Percentiles rank a stretch among this genome's conserved stretches.
These are phyloP conservation scores for Aspiorhynchus laticeps DNA, from an alignment of 2,113 vertebrate genomes.

Conservation along the genomic window DNA sequence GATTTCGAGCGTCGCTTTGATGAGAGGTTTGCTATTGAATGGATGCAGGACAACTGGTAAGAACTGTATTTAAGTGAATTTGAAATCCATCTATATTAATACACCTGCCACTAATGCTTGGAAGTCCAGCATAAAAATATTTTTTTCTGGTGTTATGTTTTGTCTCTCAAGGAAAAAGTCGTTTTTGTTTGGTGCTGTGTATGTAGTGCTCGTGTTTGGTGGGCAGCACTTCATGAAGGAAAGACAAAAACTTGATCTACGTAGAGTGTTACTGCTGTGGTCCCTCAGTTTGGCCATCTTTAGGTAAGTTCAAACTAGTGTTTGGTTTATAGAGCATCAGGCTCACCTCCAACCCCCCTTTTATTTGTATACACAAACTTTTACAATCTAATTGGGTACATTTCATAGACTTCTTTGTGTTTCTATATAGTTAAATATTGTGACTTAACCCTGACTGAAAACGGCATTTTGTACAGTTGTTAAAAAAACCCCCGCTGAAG, in stretches of 20 bases:
- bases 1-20: constrained; percentile 45
- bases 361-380: background rate
- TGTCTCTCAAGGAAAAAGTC: constrained; percentile 93
- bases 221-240: constrained; percentile 98
- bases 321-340: background rate
- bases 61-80: background rate
- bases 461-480: background rate
- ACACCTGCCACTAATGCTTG: background rate
- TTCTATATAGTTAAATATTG: background rate
- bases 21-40: constrained; percentile 46
- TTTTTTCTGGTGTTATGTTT: background rate
- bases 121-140: background rate
- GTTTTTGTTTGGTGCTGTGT: constrained; percentile 94
- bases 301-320: constrained; percentile 77
- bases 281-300: constrained; percentile 96
- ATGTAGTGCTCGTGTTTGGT: constrained; percentile 95
- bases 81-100: background rate
- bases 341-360: no score
- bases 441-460: background rate
- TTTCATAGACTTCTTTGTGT: background rate
- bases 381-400: background rate
- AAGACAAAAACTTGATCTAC: constrained; percentile 95
- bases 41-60: constrained; percentile 54
- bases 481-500: no score
- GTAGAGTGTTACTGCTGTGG: constrained; percentile 94